Base-by-base conservation (phyloP, 92 coral and sea anemone species). In the Plumapathes pennacea region DNA sequence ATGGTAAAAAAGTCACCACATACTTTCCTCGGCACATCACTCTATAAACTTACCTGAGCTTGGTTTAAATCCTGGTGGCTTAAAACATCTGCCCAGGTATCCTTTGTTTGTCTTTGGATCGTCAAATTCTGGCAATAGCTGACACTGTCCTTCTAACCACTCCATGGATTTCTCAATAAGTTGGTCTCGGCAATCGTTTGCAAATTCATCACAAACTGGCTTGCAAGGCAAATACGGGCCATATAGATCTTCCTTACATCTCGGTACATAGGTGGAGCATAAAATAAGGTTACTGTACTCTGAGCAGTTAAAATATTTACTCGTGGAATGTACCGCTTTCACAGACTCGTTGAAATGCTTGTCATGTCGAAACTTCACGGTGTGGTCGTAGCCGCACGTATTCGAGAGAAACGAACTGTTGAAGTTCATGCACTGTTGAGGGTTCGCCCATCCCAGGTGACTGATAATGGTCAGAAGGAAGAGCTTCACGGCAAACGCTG, bases 111-210 rank as follows among this genome's bases (percentile, higher is more conserved):
- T 49, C 25, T 80, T 39, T 7, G 57, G 74, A 50, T 72, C 52
- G 32, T 67, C 65, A 23, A 36, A 22, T 3, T 38, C 20, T 5
- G 86, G 80, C 15, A 79, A 46, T 3, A 72, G 29, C 10, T 57
- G 67, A 22, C 86, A 79, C 86, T 71, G 71, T 44, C 74, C 86
- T 2, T 63, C 57, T 20, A 79, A 38, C 86, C 86, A 79, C 40
- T 79, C 80, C 17, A 79, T 29, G 15, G 58, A 59, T 34, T 10
- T 5, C 28, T 1, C 20, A 2, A 26, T 14, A 25, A 79, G 67
- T 10, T 27, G 31, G 20, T 63, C 52, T 8, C 64, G 48, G 61
- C 86, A 79, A 9, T 74, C 52, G 19, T 55, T 24, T 3, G 55
- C 36, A 32, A 79, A 70, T 24, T 71, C 86, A 21, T 79, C 86